Conservation (phyloP, 2,113 vertebrate genomes). For the Mormoops blainvillei region DNA sequence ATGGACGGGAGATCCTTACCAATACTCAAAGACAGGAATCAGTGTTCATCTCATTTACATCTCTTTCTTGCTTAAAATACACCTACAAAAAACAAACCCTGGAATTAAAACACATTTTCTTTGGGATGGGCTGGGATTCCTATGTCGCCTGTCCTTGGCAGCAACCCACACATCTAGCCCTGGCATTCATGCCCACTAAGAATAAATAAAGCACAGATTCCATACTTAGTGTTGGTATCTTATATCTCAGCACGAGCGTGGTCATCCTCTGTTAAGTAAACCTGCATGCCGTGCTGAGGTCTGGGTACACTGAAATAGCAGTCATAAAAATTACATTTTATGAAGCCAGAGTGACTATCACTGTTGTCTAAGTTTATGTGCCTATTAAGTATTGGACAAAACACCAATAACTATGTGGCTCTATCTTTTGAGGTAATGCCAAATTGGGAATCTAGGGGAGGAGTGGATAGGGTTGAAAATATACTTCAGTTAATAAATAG, state of each 20-base stretch:
- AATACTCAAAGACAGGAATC: not conserved
- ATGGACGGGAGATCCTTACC: not conserved
- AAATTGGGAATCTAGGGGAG: conserved; percentile 43
- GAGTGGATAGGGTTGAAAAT: conserved; percentile 30
- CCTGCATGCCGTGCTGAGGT: not conserved
- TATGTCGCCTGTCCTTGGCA: not conserved
- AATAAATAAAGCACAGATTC: not conserved
- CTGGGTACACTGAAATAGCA: not conserved
- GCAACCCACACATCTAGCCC: not conserved
- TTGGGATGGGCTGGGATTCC: not conserved
- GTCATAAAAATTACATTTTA: conserved; percentile 9
- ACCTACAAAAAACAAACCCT: not conserved
- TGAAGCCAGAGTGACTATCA: not conserved
- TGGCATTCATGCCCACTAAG: not conserved
- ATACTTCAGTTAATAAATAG: conserved; percentile 51
- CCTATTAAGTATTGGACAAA: conserved; percentile 25
- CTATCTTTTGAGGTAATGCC: conserved; percentile 52
- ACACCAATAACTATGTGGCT: not conserved
- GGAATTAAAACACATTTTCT: not conserved
- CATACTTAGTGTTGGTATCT: not conserved
- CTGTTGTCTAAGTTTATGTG: conserved; percentile 25
- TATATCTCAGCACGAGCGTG: not conserved
- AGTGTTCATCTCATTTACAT: not conserved
- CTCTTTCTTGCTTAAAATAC: not conserved
- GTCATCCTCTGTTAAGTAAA: not conserved